phyloP scores from a whole-genome alignment of 2,888 invertebrate species.

The Mycalesis mineus region DNA sequence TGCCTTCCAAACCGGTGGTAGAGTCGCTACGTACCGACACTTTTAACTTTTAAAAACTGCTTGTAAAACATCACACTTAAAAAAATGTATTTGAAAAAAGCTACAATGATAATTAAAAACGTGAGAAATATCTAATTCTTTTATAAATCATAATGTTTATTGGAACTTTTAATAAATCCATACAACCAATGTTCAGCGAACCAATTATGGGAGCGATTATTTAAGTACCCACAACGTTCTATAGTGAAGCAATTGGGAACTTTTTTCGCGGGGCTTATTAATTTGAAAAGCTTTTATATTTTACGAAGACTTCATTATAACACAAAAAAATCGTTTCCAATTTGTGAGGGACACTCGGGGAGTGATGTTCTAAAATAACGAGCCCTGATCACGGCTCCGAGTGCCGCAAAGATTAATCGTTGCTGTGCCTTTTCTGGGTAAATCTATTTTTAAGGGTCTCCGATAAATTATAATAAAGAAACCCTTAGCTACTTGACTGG shows the following conservation, averaged over 20 bases:
- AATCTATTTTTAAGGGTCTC: not conserved
- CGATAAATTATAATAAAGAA: slow-evolving; percentile 1
- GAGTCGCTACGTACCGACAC: too few species aligned
- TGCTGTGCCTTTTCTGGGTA: not conserved
- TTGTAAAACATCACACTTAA: too few species aligned
- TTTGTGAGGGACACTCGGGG: slow-evolving; percentile 15
- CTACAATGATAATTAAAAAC: too few species aligned
- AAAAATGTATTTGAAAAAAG: too few species aligned
- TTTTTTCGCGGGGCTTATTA: not conserved
- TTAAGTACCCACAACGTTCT: not conserved
- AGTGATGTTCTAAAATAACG: slow-evolving; percentile 24
- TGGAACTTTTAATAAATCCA: not conserved
- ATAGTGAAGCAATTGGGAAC: not conserved
- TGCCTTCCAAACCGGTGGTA: too few species aligned
- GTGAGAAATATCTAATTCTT: too few species aligned
- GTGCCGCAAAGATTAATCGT: slow-evolving; percentile 10
- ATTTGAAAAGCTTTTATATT: slow-evolving; percentile 2
- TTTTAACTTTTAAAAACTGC: too few species aligned
- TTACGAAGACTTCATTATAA: not conserved
- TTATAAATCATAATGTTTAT: too few species aligned
- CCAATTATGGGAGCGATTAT: not conserved
- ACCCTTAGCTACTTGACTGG: not conserved
- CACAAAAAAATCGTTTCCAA: slow-evolving; percentile 22
- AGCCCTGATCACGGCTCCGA: slow-evolving; percentile 4
- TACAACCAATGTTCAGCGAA: not conserved